A percentile compares a stretch with the other conserved stretches of the same genome.
These are phyloP conservation scores for Melangyna quadrimaculata DNA, from an alignment of 2,888 invertebrate genomes.

Conservation along the genomic window DNA sequence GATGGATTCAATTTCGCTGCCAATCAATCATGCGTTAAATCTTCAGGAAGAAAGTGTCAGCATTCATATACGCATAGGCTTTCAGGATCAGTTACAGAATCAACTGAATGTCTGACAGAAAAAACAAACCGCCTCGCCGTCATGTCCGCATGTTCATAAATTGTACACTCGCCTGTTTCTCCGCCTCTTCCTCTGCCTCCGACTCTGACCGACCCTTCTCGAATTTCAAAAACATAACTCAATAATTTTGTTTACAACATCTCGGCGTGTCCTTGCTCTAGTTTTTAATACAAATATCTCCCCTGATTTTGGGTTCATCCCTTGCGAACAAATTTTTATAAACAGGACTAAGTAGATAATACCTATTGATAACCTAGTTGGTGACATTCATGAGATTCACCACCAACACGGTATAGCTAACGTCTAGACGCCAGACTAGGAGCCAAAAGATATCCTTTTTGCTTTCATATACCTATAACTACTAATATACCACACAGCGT, in stretches of 20 bases:
- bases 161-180: not conserved
- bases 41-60: slow-evolving; percentile 70
- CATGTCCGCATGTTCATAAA: slow-evolving; percentile 16
- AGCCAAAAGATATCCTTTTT: slow-evolving; percentile 61
- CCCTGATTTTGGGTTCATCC: not conserved
- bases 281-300: slow-evolving; percentile 39
- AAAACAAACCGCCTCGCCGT: slow-evolving; percentile 69
- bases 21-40: slow-evolving; percentile 69
- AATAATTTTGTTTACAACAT: slow-evolving; percentile 59
- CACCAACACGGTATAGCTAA: slow-evolving; percentile 28
- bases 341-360: slow-evolving; percentile 26
- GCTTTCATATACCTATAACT: not conserved
- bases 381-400: slow-evolving; percentile 63
- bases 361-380: slow-evolving; percentile 55
- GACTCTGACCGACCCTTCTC: slow-evolving; percentile 48
- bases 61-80: slow-evolving; percentile 57
- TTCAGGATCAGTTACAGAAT: slow-evolving; percentile 60
- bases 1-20: slow-evolving; percentile 65
- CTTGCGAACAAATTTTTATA: not conserved
- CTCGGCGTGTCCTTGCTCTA: slow-evolving; percentile 55
- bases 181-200: slow-evolving; percentile 35
- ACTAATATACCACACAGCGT: slow-evolving; percentile 47
- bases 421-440: slow-evolving; percentile 71
- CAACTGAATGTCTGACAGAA: slow-evolving; percentile 31
- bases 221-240: slow-evolving; percentile 49